A percentile compares a stretch with the other conserved stretches of the same genome.
Conservation (phyloP, 2,888 invertebrate species). For the Alloscopus bannaensis region DNA sequence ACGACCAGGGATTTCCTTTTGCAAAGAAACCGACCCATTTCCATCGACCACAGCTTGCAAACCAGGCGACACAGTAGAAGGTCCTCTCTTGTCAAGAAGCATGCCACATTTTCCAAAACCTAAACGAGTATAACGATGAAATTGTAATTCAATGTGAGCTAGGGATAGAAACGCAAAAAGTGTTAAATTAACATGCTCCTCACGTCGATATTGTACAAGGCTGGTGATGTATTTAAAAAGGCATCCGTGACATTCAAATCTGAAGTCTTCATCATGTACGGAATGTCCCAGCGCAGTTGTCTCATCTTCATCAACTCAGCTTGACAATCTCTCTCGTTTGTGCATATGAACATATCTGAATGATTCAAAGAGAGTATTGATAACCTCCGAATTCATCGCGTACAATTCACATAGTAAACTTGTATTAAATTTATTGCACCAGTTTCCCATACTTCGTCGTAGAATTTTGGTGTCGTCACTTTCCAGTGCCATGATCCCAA, state of each 20-base stretch:
- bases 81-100: constrained; percentile 42
- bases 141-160: not conserved
- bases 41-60: constrained; percentile 48
- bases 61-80: constrained; percentile 53
- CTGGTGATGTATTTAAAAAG: no score
- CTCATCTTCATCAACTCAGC: not conserved
- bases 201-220: constrained; percentile 23
- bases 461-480: constrained; percentile 18
- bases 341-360: constrained; percentile 36
- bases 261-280: no score
- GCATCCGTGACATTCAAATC: no score
- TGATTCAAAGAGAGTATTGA: not conserved
- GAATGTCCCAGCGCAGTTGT: constrained; percentile 11
- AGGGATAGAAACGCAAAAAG: no score
- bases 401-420: not conserved
- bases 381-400: not conserved
- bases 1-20: constrained; percentile 52
- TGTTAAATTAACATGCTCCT: no score
- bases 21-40: constrained; percentile 44
- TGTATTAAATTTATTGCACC: not conserved
- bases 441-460: constrained; percentile 25
- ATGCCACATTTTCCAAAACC: constrained; percentile 61
- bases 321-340: constrained; percentile 19
- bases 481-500: no score
- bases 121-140: not conserved